Percentiles rank a stretch among this genome's conserved stretches.
Evolutionary conservation across 2,113 vertebrate species (phyloP).

Genomic region (Caracal caracal): DNA sequence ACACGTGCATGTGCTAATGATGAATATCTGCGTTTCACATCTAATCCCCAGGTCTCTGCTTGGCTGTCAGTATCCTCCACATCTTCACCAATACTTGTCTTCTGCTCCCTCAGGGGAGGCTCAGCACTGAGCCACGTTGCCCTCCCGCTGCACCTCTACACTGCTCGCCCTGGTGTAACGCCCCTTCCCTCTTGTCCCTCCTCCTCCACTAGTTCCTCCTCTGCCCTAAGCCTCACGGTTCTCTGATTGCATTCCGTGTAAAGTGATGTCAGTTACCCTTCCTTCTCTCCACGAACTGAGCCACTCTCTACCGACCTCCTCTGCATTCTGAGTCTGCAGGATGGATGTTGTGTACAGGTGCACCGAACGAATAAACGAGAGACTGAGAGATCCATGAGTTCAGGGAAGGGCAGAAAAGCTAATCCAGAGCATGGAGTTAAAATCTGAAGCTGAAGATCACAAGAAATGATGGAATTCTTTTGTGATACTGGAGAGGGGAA

Average conservation of each 20-base stretch:
- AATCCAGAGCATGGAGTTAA: not conserved
- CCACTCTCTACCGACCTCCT: not conserved
- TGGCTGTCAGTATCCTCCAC: not conserved
- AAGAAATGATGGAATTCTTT: not conserved
- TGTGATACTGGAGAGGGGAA: not conserved
- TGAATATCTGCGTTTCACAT: not conserved
- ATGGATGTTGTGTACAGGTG: not conserved
- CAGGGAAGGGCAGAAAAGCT: not conserved
- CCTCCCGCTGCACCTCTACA: rapidly evolving
- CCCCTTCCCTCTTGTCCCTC: not conserved
- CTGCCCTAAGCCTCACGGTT: not conserved
- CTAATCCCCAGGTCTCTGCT: not conserved
- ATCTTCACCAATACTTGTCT: not conserved
- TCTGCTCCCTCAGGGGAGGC: not conserved
- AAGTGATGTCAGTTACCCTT: not conserved
- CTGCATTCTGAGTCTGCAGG: not conserved
- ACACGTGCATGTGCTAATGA: too few species aligned
- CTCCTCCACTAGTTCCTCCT: not conserved
- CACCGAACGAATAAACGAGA: not conserved
- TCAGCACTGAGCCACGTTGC: not conserved
- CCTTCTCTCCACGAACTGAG: rapidly evolving
- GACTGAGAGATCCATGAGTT: not conserved
- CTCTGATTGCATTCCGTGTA: not conserved
- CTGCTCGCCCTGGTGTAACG: not conserved
- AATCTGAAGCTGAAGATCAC: not conserved